A percentile compares a stretch with the other conserved stretches of the same genome.
phyloP scores from a whole-genome alignment of 2,888 invertebrate genomes.

The Bursaphelenchus okinawaensis region DNA sequence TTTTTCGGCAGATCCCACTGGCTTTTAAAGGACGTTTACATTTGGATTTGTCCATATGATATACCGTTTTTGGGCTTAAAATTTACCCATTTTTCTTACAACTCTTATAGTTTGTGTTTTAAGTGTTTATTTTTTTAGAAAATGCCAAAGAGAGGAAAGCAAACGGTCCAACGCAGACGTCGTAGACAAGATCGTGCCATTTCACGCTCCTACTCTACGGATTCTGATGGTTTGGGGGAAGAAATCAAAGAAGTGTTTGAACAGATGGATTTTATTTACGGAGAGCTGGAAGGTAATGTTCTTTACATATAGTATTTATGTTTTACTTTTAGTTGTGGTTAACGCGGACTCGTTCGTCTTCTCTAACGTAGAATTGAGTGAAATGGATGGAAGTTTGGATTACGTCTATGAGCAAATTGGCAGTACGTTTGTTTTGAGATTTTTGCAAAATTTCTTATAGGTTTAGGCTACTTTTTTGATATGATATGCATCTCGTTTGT shows the following conservation, averaged over 20 bases:
- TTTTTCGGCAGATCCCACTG: not conserved
- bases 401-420: conserved; percentile 13
- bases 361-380: conserved; percentile 1
- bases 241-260: conserved; percentile 11
- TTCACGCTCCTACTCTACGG: not conserved
- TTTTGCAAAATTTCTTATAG: too few relatives aligned
- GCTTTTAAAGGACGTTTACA: too few relatives aligned
- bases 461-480: too few relatives aligned
- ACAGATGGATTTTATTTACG: conserved; percentile 13
- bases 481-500: too few relatives aligned
- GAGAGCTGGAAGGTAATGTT: conserved; percentile 4
- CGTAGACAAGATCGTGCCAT: not conserved
- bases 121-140: not conserved
- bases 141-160: conserved; percentile 11
- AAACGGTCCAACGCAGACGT: not conserved
- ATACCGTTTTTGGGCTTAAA: too few relatives aligned
- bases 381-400: conserved; percentile 5
- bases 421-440: not conserved
- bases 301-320: not conserved
- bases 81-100: too few relatives aligned
- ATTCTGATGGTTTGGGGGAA: not conserved
- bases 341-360: conserved; percentile 7
- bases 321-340: not conserved
- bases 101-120: not conserved
- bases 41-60: too few relatives aligned